These are phyloP conservation scores for Tyto alba DNA, from an alignment of 2,113 vertebrate genomes.

Conservation along the genomic window DNA sequence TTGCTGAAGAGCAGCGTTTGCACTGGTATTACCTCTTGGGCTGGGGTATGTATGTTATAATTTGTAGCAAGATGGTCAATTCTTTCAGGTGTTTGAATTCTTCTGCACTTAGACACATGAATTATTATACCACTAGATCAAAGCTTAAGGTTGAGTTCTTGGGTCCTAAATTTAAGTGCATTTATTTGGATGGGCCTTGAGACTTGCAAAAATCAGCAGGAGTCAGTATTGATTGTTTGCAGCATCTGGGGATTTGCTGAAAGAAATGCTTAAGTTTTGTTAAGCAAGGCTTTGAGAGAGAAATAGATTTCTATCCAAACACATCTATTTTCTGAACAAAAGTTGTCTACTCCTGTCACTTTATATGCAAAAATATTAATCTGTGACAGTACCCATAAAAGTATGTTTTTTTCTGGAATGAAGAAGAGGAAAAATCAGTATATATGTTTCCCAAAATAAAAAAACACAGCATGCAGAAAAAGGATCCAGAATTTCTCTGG, in stretches of 20 bases:
- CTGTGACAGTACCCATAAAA: not conserved
- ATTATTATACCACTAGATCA: not conserved
- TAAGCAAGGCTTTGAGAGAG: not conserved
- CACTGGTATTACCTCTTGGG: conserved; percentile 97
- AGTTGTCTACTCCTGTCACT: not conserved
- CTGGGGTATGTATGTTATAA: conserved; percentile 85
- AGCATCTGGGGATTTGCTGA: not conserved
- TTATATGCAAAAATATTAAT: not conserved
- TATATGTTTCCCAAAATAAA: not conserved
- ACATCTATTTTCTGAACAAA: not conserved
- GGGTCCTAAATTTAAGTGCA: not conserved
- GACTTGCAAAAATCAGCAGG: not conserved
- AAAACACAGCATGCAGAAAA: not conserved
- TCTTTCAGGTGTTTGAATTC: not conserved
- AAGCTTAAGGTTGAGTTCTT: not conserved
- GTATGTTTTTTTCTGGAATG: not conserved
- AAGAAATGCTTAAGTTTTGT: not conserved
- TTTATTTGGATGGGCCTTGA: not conserved
- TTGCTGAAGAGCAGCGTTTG: conserved; percentile 86
- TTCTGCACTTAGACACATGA: not conserved
- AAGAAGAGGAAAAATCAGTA: not conserved
- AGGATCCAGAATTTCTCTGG: not conserved
- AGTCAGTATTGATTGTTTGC: not conserved
- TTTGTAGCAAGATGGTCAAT: not conserved
- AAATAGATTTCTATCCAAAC: not conserved